phyloP scores from a whole-genome alignment of 2,888 invertebrate genomes.

The Nycteola revayana region DNA sequence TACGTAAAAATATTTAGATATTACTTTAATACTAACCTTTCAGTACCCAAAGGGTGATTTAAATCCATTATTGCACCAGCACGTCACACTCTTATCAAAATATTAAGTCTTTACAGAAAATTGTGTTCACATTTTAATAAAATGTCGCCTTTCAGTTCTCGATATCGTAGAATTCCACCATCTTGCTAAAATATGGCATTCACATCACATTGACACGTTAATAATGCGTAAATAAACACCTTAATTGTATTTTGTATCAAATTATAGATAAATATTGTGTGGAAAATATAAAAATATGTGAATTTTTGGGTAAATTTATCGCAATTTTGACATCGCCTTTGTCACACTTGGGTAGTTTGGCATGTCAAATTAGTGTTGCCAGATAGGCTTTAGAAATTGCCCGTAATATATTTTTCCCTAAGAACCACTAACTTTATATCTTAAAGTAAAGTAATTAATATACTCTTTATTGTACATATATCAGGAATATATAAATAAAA shows the following conservation, averaged over 20 bases:
- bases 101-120: slow-evolving; percentile 27
- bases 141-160: no score
- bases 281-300: slow-evolving; percentile 8
- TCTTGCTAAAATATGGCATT: slow-evolving; percentile 12
- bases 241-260: background rate
- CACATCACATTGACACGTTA: slow-evolving; percentile 2
- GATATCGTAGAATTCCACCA: slow-evolving; percentile 25
- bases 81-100: slow-evolving; percentile 49
- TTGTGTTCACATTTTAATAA: slow-evolving; percentile 34
- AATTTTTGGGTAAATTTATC: slow-evolving; percentile 12
- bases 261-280: slow-evolving; percentile 1
- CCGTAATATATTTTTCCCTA: no score
- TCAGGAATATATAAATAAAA: no score
- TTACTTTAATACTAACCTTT: slow-evolving; percentile 30
- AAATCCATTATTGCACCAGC: slow-evolving; percentile 26
- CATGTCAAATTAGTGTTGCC: no score
- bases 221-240: slow-evolving; percentile 7
- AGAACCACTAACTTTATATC: no score
- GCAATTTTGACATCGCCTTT: slow-evolving; percentile 20
- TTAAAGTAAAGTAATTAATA: no score
- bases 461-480: no score
- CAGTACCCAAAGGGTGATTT: slow-evolving; percentile 21
- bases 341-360: no score
- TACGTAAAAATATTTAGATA: no score
- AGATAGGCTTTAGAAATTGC: no score